Conservation (phyloP, 2,888 invertebrate species). For the Trichopoda pennipes region DNA sequence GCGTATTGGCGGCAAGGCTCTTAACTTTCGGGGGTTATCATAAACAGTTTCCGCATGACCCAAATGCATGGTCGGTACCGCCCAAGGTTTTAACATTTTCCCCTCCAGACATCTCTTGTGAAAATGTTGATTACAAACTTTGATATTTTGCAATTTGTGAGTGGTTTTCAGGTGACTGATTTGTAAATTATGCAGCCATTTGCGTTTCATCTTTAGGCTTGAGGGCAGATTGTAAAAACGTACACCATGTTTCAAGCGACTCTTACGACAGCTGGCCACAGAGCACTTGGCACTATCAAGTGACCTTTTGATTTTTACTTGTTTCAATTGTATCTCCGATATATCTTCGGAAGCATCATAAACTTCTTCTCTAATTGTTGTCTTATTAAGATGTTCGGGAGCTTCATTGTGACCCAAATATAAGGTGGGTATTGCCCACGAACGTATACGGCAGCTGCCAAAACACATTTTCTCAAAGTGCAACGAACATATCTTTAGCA, state of each 20-base stretch:
- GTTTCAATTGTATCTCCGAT: constrained; percentile 46
- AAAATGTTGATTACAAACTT: constrained; percentile 75
- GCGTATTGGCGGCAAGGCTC: constrained; percentile 72
- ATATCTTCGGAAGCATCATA: constrained; percentile 31
- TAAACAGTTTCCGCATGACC: constrained; percentile 73
- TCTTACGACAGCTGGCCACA: constrained; percentile 72
- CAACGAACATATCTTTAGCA: constrained; percentile 67
- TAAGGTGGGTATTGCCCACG: constrained; percentile 71
- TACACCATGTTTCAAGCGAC: constrained; percentile 75
- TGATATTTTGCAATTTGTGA: constrained; percentile 60
- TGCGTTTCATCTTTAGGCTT: constrained; percentile 72
- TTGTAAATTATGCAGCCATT: constrained; percentile 77
- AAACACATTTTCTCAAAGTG: constrained; percentile 70
- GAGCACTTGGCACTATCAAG: constrained; percentile 72
- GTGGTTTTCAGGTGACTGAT: constrained; percentile 68
- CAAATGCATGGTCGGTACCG: constrained; percentile 74
- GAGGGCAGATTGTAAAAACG: constrained; percentile 74
- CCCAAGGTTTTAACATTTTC: constrained; percentile 74
- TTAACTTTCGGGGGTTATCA: constrained; percentile 76
- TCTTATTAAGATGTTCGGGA: constrained; percentile 60
- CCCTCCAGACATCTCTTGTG: constrained; percentile 76
- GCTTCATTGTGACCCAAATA: constrained; percentile 57
- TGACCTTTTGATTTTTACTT: constrained; percentile 72
- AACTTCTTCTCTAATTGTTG: constrained; percentile 40
- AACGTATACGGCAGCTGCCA: constrained; percentile 70